phyloP scores from a whole-genome alignment of 2,888 invertebrate genomes.

The Mesodorylaimus sp. region DNA sequence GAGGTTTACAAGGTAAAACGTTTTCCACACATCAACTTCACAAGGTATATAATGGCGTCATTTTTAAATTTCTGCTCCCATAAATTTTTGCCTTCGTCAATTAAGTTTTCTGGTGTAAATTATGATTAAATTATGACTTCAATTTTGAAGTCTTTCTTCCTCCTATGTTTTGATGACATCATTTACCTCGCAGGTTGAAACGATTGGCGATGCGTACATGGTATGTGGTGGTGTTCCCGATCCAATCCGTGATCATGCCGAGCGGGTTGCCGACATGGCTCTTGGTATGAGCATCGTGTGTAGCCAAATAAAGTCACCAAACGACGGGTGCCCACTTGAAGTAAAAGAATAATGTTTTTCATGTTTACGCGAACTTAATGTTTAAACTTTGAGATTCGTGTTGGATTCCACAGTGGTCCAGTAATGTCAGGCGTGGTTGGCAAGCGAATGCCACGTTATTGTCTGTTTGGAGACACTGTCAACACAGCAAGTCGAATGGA shows the following conservation, averaged over 20 bases:
- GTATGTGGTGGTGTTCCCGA: constrained; percentile 31
- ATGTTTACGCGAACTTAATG: neutral
- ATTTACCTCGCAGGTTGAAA: constrained; percentile 18
- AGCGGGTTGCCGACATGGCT: constrained; percentile 26
- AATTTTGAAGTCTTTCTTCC: too few relatives aligned
- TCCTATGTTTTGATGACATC: too few relatives aligned
- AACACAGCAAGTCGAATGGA: constrained; percentile 27
- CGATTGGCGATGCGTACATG: constrained; percentile 30
- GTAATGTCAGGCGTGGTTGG: constrained; percentile 14
- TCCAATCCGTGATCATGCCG: constrained; percentile 22
- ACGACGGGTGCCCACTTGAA: neutral
- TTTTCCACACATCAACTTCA: too few relatives aligned
- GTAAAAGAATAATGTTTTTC: neutral
- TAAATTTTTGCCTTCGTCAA: too few relatives aligned
- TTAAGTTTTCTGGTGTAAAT: too few relatives aligned
- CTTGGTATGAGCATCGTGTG: constrained; percentile 29
- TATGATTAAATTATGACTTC: too few relatives aligned
- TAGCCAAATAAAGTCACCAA: constrained; percentile 13
- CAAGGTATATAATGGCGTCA: too few relatives aligned
- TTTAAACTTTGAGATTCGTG: constrained; percentile 11
- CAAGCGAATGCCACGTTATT: constrained; percentile 16
- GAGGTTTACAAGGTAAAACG: neutral
- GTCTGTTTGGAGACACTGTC: constrained; percentile 24
- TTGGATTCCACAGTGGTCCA: constrained; percentile 12
- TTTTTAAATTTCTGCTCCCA: too few relatives aligned